phyloP scores from a whole-genome alignment of 1,140 invertebrate species.

The Copidosoma floridanum region DNA sequence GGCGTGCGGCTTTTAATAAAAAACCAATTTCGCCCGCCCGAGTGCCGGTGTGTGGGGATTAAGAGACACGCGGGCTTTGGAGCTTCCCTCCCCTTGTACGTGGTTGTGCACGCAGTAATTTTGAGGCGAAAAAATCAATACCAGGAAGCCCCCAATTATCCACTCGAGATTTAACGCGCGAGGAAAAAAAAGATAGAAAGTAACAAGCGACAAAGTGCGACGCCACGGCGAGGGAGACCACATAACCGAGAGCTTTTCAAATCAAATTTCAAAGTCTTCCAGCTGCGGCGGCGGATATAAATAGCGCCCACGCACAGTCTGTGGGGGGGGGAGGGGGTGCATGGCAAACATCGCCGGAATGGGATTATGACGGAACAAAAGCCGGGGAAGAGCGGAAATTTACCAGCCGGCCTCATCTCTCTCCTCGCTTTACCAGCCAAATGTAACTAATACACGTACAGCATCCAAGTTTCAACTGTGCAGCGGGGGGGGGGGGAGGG shows the following conservation, averaged over 20 bases:
- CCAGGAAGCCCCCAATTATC: no score
- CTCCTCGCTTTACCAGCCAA: not conserved
- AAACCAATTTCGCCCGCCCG: constrained; percentile 17
- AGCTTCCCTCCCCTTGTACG: not conserved
- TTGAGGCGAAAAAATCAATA: no score
- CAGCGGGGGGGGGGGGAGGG: not conserved
- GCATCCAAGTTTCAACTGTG: constrained; percentile 29
- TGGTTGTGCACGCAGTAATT: not conserved
- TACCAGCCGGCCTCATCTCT: not conserved
- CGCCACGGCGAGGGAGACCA: no score
- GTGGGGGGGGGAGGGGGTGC: no score
- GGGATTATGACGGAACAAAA: constrained; percentile 19
- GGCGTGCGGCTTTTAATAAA: constrained; percentile 15
- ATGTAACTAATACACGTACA: constrained; percentile 13
- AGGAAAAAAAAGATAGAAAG: no score
- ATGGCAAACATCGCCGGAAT: constrained; percentile 23
- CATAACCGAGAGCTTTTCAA: no score
- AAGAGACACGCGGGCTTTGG: not conserved
- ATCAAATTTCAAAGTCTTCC: no score
- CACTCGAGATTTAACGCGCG: not conserved
- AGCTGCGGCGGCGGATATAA: no score
- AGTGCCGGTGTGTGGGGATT: not conserved
- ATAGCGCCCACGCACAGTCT: no score
- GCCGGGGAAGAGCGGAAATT: constrained; percentile 2
- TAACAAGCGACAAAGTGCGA: no score